Base-by-base conservation (phyloP, 1,140 invertebrate genomes). In the Achroia grisella region DNA sequence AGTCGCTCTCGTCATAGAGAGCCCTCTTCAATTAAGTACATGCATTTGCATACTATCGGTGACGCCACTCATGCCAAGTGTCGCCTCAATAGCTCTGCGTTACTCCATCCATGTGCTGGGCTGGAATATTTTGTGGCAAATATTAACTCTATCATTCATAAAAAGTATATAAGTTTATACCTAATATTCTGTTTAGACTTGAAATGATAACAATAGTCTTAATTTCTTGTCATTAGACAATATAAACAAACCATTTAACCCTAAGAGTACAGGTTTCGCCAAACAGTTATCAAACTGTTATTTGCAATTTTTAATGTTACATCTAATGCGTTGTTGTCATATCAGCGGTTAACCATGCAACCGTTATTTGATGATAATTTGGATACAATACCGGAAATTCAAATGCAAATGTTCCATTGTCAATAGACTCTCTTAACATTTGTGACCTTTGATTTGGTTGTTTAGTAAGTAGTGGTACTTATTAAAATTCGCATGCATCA, bases 31-130 rank as follows among this genome's bases (percentile, higher is more conserved):
- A 36, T 46, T 42, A 53, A 54, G 44, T 53, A 48, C 52, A 56
- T 56, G 66, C 67, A 67, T 83, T 83, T 83, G 79, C 79, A 83
- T 83, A 83, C 17, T 23, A 23, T 81, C 79, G 75, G 62, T 78
- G 61, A 66, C 71, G 56, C 32, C 32, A 45, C 33, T 2, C 17
- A 3, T 23, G 17, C 17, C 17, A 23, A 23, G 17, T 23, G 17
- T 6, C 17, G 17, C 17, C 17, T 23, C 6, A 23, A 23, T 23
- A 23, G 6, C 2, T 23, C 2, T 23, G 17, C 17, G 17, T 23
- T 3, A 23, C 17, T 3, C 2, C 6, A 23, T 2, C 6, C 17
- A 23, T 23, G 17, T 23, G 17, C 17, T 3, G 2, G 17, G n/a
- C n/a, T n/a, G 17, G 17, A 23, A 23, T 23, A 23, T 23, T 23